phyloP scores from a whole-genome alignment of 2,113 vertebrate species.

The Silurus glanis region DNA sequence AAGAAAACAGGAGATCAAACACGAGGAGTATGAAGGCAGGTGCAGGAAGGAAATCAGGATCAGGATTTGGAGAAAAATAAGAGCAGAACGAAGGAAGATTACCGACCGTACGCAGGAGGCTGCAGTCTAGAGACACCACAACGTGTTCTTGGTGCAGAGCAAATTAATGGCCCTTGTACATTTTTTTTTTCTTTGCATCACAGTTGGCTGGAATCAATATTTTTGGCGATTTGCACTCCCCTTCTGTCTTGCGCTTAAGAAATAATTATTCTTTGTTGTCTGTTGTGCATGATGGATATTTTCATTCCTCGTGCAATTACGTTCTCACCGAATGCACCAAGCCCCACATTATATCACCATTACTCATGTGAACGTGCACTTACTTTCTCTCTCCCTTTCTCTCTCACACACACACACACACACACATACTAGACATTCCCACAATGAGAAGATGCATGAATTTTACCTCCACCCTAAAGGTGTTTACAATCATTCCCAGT shows the following conservation, averaged over 20 bases:
- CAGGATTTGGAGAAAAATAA: background rate
- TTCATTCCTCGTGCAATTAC: constrained; percentile 15
- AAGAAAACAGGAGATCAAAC: background rate
- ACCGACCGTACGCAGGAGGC: background rate
- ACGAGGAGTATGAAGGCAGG: background rate
- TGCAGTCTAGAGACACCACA: background rate
- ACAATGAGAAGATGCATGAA: background rate
- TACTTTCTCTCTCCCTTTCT: background rate
- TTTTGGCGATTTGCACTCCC: background rate
- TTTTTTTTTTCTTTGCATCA: background rate
- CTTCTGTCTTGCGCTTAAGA: constrained; percentile 4
- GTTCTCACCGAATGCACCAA: background rate
- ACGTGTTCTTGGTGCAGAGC: background rate
- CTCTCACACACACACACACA: too few relatives aligned
- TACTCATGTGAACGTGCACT: constrained; percentile 9
- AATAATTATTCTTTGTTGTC: constrained; percentile 15
- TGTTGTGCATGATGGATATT: background rate
- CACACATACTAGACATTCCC: background rate
- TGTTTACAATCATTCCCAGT: constrained; percentile 1
- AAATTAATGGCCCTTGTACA: constrained; percentile 11
- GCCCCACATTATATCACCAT: constrained; percentile 14
- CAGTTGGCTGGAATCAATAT: background rate
- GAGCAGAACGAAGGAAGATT: background rate
- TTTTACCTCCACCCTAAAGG: background rate
- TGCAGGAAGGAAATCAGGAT: background rate